Evolutionary conservation across 2,113 vertebrate genomes (phyloP).

Genomic region (Malurus cyaneus): DNA sequence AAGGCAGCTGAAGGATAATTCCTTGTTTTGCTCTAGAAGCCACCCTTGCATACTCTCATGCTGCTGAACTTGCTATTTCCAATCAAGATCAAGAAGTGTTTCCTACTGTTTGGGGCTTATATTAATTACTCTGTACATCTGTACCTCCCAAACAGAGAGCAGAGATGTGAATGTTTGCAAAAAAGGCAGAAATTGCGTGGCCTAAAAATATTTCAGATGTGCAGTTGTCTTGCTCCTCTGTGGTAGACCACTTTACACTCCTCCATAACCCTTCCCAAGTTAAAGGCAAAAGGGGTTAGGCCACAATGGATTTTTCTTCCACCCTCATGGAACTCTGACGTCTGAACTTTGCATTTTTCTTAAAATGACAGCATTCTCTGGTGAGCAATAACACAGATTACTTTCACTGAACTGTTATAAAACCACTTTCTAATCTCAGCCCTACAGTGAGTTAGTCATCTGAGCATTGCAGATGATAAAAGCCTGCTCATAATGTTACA

Average conservation of each 20-base stretch:
- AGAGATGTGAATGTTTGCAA: background rate
- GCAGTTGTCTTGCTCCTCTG: background rate
- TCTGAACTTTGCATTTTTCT: background rate
- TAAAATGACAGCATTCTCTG: background rate
- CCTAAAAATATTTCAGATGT: background rate
- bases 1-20: background rate
- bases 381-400: background rate
- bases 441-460: background rate
- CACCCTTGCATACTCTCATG: background rate
- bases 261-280: background rate
- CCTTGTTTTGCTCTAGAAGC: background rate
- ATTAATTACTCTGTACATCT: slow-evolving; percentile 1
- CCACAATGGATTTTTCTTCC: background rate
- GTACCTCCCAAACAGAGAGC: background rate
- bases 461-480: background rate
- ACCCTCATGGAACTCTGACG: background rate
- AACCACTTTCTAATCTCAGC: background rate
- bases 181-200: background rate
- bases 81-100: background rate
- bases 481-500: background rate
- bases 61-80: background rate
- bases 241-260: background rate
- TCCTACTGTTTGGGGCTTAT: background rate
- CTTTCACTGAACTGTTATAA: slow-evolving; percentile 1
- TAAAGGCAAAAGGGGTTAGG: background rate